phyloP scores from a whole-genome alignment of 2,797 vertebrate species.

The Siniperca undulata region DNA sequence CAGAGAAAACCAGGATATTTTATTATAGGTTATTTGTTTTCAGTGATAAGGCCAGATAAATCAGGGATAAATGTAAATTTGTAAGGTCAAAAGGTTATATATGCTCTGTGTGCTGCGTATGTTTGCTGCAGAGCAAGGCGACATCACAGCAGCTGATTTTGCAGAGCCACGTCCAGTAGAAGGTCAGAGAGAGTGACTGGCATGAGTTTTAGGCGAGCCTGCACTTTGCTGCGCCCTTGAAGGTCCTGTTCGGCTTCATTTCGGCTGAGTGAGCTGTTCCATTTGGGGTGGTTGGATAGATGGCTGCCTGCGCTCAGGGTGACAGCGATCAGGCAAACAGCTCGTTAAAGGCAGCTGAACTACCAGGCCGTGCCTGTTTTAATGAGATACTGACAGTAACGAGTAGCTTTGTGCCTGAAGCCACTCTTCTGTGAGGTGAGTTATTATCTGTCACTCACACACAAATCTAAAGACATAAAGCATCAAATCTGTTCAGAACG shows the following conservation, averaged over 20 bases:
- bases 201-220: conserved; percentile 23
- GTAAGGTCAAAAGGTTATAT: background rate
- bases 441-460: background rate
- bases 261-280: conserved; percentile 56
- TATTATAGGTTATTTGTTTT: background rate
- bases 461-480: background rate
- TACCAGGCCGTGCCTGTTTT: conserved; percentile 44
- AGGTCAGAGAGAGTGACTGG: conserved; percentile 32
- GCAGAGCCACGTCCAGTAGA: background rate
- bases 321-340: conserved; percentile 36
- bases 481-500: background rate
- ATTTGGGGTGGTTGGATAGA: conserved; percentile 11
- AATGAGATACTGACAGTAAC: conserved; percentile 51
- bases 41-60: background rate
- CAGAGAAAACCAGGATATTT: too few relatives aligned
- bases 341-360: conserved; percentile 46
- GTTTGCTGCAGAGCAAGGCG: background rate
- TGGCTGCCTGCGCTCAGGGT: conserved; percentile 21
- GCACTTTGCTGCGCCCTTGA: conserved; percentile 39
- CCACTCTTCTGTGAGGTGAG: conserved; percentile 4
- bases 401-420: conserved; percentile 15
- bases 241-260: conserved; percentile 35
- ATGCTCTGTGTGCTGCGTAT: background rate
- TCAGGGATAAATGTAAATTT: background rate
- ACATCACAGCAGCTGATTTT: background rate